Base-by-base conservation (phyloP, 2,888 invertebrate genomes). In the Cryptocephalus primarius region DNA sequence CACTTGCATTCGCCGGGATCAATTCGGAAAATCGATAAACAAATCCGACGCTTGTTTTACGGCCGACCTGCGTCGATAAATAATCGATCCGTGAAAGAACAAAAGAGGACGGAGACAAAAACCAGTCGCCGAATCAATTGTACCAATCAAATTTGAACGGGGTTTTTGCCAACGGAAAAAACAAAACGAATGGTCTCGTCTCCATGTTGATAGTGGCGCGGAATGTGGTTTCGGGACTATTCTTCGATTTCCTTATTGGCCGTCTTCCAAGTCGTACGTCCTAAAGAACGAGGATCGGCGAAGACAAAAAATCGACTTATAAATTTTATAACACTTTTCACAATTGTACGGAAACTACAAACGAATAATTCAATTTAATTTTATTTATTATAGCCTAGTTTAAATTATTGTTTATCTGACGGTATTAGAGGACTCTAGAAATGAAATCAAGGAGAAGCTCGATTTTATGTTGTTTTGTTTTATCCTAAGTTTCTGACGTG, bases 111-210 rank as follows among this genome's bases (percentile, higher is more conserved):
- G 58, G 59, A 50, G 53, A 57, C 60, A 66, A 67, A 67, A 67
- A 67, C 66, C 61, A 63, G 67, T 66, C 64, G 61, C 61, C 62
- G 57, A 62, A 64, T 60, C 63, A 64, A 66, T 65, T 61, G 64
- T 57, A 60, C 67, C 66, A 66, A 67, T 67, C 63, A 64, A 65
- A 65, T 62, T 60, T 60, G 57, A 58, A 56, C 51, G 57, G 48
- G 54, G 58, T 61, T 62, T 63, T 62, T 63, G 53, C 48, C 47
- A 43, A 44, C 50, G 52, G 52, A 55, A 60, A 57, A 54, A 53
- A 36, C 44, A 44, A 48, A 51, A 56, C 54, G 51, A 54, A 22
- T 22, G 22, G 22, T 22, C 52, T 48, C 49, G 52, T 55, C 57
- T 54, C 61, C 63, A 62, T 62, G 57, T 60, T 59, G 55, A 57